phyloP scores from a whole-genome alignment of 2,888 invertebrate genomes.

The Adelphocoris suturalis region DNA sequence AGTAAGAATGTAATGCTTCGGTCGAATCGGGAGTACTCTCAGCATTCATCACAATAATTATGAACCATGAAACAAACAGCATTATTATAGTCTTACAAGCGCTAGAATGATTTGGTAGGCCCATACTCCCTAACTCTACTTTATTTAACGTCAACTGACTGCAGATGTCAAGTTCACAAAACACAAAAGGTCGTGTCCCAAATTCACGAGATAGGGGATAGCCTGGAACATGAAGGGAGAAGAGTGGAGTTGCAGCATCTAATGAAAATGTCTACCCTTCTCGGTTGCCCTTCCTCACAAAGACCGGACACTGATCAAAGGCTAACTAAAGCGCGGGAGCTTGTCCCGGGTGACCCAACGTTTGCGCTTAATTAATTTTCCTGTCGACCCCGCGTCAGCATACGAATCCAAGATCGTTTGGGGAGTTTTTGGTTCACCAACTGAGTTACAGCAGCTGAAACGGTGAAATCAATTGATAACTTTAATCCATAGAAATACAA shows the following conservation, averaged over 20 bases:
- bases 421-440: background rate
- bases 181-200: background rate
- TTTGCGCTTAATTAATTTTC: constrained; percentile 62
- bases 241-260: constrained; percentile 27
- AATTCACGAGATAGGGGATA: constrained; percentile 24
- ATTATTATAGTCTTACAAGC: too few relatives aligned
- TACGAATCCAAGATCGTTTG: background rate
- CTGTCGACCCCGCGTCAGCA: background rate
- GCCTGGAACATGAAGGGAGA: background rate
- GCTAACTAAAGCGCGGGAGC: constrained; percentile 42
- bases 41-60: too few relatives aligned
- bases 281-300: constrained; percentile 37
- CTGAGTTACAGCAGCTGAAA: background rate
- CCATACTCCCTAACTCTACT: too few relatives aligned
- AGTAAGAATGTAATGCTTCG: too few relatives aligned
- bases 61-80: too few relatives aligned
- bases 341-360: constrained; percentile 20
- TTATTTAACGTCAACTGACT: too few relatives aligned
- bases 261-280: constrained; percentile 52
- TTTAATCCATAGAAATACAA: too few relatives aligned
- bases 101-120: too few relatives aligned
- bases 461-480: too few relatives aligned
- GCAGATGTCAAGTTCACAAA: background rate
- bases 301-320: constrained; percentile 56
- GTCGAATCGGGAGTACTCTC: too few relatives aligned